Evolutionary conservation across 2,797 vertebrate species (phyloP).

Genomic region (Gallinago nigripennis): DNA sequence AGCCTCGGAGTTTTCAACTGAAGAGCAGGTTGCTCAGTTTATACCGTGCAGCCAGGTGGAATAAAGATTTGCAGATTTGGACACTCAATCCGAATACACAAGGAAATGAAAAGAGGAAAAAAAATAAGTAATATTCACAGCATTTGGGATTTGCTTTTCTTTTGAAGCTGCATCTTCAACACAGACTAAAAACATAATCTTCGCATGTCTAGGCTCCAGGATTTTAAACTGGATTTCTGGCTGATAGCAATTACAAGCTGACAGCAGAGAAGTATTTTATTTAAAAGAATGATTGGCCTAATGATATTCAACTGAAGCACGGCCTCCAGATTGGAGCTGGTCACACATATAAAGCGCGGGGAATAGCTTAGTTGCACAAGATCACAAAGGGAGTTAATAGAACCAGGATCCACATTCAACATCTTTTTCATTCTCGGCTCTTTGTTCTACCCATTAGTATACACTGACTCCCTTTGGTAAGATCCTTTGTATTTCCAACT

Average conservation of each 20-base stretch:
- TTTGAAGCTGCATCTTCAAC: conserved; percentile 41
- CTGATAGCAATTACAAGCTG: conserved; percentile 54
- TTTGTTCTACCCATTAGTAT: conserved; percentile 71
- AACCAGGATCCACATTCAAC: conserved; percentile 28
- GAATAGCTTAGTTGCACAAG: conserved; percentile 39
- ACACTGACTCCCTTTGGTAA: conserved; percentile 67
- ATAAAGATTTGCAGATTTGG: conserved; percentile 39
- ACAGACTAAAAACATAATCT: conserved; percentile 30
- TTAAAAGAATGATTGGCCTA: conserved; percentile 42
- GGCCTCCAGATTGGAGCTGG: conserved; percentile 40
- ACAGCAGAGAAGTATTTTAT: conserved; percentile 26
- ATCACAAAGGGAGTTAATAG: conserved; percentile 67
- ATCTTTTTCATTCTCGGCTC: conserved; percentile 46
- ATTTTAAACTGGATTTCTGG: conserved; percentile 61
- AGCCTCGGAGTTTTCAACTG: neutral
- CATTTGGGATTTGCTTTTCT: conserved; percentile 41
- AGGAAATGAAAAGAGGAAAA: neutral
- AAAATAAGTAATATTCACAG: neutral
- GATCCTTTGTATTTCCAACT: conserved; percentile 66
- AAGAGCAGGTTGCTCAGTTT: conserved; percentile 23
- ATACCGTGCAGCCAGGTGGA: neutral
- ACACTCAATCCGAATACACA: neutral
- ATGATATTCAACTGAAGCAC: conserved; percentile 24
- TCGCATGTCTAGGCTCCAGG: conserved; percentile 21
- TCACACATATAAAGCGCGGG: neutral